These are phyloP conservation scores for Porites lobata DNA, from an alignment of 92 coral and sea anemone species.

Conservation along the genomic window DNA sequence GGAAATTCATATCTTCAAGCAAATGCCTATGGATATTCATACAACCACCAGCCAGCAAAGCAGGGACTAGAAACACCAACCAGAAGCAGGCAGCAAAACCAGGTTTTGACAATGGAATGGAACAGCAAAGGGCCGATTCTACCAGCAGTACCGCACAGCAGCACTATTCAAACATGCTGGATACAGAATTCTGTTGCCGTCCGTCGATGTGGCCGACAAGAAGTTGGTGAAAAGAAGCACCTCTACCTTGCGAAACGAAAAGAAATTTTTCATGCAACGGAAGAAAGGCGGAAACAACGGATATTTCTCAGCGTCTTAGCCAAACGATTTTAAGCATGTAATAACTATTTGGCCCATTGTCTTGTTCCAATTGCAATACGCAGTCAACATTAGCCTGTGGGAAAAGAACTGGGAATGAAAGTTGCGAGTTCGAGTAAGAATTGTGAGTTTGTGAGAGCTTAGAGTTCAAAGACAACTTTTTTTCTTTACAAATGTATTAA, in stretches of 20 bases:
- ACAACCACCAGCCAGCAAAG: neutral
- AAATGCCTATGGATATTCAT: neutral
- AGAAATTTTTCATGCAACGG: neutral
- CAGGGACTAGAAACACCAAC: neutral
- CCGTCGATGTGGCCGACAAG: slow-evolving; percentile 21
- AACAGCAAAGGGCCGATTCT: neutral
- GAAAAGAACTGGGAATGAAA: too few relatives aligned
- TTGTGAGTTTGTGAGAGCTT: too few relatives aligned
- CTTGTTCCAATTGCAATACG: too few relatives aligned
- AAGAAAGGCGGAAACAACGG: neutral
- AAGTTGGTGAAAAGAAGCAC: neutral
- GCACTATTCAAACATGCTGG: neutral
- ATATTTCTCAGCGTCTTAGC: neutral
- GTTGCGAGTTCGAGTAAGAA: too few relatives aligned
- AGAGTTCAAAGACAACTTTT: too few relatives aligned
- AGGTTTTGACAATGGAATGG: neutral
- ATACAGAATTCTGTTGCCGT: neutral
- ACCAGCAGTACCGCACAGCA: neutral
- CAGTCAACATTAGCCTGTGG: too few relatives aligned
- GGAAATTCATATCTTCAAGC: neutral
- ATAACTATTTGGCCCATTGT: too few relatives aligned
- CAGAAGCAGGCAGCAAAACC: neutral
- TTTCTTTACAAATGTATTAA: too few relatives aligned
- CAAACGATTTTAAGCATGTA: slow-evolving; percentile 3
- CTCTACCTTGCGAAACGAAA: neutral